phyloP scores from a whole-genome alignment of 2,888 invertebrate species.

The Drosophila monieri region DNA sequence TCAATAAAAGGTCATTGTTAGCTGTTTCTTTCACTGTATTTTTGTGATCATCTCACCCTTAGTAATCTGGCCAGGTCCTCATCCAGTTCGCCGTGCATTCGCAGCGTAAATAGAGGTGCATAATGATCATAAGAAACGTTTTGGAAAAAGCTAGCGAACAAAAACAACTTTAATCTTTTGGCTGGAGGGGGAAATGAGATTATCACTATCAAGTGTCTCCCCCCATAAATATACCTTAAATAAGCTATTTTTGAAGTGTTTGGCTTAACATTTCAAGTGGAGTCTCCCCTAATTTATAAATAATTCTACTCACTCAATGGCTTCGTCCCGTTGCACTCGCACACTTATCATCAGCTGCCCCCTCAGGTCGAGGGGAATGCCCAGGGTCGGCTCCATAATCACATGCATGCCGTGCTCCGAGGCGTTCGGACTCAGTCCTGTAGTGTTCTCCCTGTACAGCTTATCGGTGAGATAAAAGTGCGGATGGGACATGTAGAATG shows the following conservation, averaged over 20 bases:
- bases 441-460: slow-evolving; percentile 86
- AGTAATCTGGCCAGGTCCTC: slow-evolving; percentile 51
- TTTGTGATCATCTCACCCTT: slow-evolving; percentile 53
- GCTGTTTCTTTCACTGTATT: neutral
- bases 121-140: slow-evolving; percentile 73
- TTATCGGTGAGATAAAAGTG: slow-evolving; percentile 91
- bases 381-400: slow-evolving; percentile 90
- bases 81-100: slow-evolving; percentile 52
- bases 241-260: neutral
- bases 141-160: slow-evolving; percentile 49
- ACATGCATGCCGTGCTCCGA: slow-evolving; percentile 87
- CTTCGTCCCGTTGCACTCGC: slow-evolving; percentile 84
- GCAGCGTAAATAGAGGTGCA: slow-evolving; percentile 62
- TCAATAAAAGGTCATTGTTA: neutral
- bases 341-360: slow-evolving; percentile 91
- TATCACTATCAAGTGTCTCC: neutral
- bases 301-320: slow-evolving; percentile 85
- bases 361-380: slow-evolving; percentile 89
- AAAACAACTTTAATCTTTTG: neutral
- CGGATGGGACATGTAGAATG: slow-evolving; percentile 91
- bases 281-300: neutral
- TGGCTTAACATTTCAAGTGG: neutral
- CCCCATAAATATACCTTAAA: neutral
- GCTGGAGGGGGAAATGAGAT: neutral
- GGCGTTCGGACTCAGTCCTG: slow-evolving; percentile 88